These are phyloP conservation scores for Onychorhynchus coronatus DNA, from an alignment of 2,113 vertebrate genomes.

Conservation along the genomic window DNA sequence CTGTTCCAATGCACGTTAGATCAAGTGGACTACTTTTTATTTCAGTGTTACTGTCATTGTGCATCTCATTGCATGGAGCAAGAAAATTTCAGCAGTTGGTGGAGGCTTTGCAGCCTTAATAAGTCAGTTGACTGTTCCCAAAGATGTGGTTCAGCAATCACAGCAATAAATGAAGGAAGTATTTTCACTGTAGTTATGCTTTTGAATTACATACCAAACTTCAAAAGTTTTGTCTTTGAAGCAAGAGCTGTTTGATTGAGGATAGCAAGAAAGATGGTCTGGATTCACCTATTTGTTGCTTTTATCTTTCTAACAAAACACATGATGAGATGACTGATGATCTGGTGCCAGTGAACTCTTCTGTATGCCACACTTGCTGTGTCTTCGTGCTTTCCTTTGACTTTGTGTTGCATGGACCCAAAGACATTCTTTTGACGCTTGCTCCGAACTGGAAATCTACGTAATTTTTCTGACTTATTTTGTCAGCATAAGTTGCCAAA, in stretches of 20 bases:
- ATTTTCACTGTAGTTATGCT: background rate
- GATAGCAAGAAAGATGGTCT: background rate
- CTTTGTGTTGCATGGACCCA: background rate
- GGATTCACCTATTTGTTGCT: background rate
- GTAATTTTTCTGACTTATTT: background rate
- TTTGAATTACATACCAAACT: background rate
- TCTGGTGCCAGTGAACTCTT: background rate
- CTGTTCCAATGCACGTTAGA: background rate
- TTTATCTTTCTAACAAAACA: background rate
- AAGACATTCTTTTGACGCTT: background rate
- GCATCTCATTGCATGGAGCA: background rate
- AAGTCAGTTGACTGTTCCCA: background rate
- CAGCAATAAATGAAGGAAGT: background rate
- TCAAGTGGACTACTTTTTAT: background rate
- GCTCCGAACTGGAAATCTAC: background rate
- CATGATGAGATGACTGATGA: background rate
- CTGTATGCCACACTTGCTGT: accelerated
- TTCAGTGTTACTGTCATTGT: background rate
- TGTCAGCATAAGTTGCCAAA: background rate
- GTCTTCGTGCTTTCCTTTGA: background rate
- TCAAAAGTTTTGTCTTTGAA: background rate
- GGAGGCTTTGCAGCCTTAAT: background rate
- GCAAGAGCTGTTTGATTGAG: background rate
- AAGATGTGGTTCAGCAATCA: background rate
- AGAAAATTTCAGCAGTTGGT: background rate